Conservation (phyloP, 2,888 invertebrate species). For the Dendrolimus pini region DNA sequence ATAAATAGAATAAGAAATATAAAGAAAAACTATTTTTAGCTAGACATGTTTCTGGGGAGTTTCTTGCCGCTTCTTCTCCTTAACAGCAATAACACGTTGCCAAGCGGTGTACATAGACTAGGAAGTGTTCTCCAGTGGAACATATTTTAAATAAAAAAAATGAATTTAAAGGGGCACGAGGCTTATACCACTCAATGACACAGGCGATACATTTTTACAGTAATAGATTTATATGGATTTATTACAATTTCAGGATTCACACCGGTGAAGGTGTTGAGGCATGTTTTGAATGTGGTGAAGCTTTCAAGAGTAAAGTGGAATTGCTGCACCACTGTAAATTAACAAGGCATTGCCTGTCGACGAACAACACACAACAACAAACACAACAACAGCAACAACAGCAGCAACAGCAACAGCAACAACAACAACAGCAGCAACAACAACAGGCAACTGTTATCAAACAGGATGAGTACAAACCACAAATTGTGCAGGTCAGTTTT, state of each 20-base stretch:
- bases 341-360: slow-evolving; percentile 59
- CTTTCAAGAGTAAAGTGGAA: slow-evolving; percentile 83
- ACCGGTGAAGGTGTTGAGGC: slow-evolving; percentile 85
- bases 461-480: slow-evolving; percentile 69
- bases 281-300: slow-evolving; percentile 86
- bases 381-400: slow-evolving; percentile 51
- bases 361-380: slow-evolving; percentile 20
- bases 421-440: slow-evolving; percentile 38
- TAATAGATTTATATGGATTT: no score
- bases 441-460: slow-evolving; percentile 67
- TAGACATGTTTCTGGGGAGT: no score
- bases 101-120: no score
- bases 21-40: no score
- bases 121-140: no score
- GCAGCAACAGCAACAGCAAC: slow-evolving; percentile 52
- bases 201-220: no score
- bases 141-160: no score
- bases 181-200: no score
- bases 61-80: no score
- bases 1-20: no score
- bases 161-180: no score
- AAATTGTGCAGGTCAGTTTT: slow-evolving; percentile 67
- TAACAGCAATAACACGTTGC: no score
- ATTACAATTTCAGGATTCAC: slow-evolving; percentile 73
- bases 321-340: slow-evolving; percentile 81